Percentiles rank a stretch among this genome's conserved stretches.
Conservation (phyloP, 2,888 invertebrate genomes). For the Stegana nigrithorax region DNA sequence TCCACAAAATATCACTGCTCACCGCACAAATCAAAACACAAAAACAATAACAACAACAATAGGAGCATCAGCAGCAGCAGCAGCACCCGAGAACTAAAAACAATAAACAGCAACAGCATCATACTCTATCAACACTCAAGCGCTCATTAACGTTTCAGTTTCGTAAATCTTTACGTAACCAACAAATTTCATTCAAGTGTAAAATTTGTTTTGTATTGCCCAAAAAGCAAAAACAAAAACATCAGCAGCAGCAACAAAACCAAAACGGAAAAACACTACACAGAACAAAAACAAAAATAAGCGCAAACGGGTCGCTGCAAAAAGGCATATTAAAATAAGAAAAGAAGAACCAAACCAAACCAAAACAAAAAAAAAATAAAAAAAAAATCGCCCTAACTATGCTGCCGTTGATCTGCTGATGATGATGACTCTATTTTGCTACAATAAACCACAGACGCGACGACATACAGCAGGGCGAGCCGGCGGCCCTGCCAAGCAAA, state of each 20-base stretch:
- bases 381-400: background rate
- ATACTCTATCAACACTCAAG: background rate
- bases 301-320: too few species aligned
- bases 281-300: background rate
- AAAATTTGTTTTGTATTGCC: constrained; percentile 53
- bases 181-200: constrained; percentile 45
- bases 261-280: too few species aligned
- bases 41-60: background rate
- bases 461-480: background rate
- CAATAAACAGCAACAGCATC: background rate
- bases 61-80: background rate
- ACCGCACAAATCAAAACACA: background rate
- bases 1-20: background rate
- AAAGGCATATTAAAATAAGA: constrained; percentile 1
- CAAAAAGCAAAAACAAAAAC: too few species aligned
- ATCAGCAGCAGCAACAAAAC: too few species aligned
- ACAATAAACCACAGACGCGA: constrained; percentile 47
- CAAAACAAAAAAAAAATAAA: constrained; percentile 17
- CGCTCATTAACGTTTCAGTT: background rate
- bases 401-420: background rate
- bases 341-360: constrained; percentile 13
- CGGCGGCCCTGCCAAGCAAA: background rate
- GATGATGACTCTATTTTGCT: constrained; percentile 36
- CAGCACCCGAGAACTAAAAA: background rate
- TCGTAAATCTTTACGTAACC: constrained; percentile 23